Conservation (phyloP, 2,797 vertebrate species). For the Mallotus villosus region DNA sequence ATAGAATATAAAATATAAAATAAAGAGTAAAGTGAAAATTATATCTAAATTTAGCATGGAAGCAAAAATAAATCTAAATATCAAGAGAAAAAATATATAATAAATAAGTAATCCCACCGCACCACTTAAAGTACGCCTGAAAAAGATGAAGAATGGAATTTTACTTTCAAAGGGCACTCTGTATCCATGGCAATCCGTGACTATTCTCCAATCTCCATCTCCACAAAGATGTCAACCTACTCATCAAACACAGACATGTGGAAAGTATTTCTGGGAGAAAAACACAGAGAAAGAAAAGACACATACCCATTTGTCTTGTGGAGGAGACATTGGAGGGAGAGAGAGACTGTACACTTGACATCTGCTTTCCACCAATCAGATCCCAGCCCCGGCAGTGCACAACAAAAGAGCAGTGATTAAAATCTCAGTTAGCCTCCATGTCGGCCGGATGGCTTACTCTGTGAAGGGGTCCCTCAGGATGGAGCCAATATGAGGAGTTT, state of each 20-base stretch:
- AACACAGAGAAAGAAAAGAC: constrained; percentile 10
- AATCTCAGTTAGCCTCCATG: constrained; percentile 63
- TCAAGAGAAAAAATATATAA: neutral
- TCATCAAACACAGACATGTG: constrained; percentile 53
- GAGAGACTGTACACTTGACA: constrained; percentile 62
- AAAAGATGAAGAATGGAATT: constrained; percentile 27
- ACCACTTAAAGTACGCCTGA: constrained; percentile 25
- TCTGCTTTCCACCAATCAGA: constrained; percentile 45
- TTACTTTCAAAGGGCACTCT: constrained; percentile 38
- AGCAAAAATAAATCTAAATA: neutral
- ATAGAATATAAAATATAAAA: too few relatives aligned
- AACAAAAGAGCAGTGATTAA: constrained; percentile 71
- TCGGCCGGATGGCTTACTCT: constrained; percentile 64
- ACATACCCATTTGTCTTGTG: constrained; percentile 56
- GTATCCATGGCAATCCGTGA: constrained; percentile 61
- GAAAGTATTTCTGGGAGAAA: constrained; percentile 28
- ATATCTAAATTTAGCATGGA: too few relatives aligned
- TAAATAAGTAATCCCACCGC: neutral
- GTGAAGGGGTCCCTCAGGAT: constrained; percentile 54
- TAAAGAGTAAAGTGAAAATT: too few relatives aligned
- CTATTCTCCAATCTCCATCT: constrained; percentile 48
- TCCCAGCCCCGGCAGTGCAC: constrained; percentile 42
- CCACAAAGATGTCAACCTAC: constrained; percentile 58
- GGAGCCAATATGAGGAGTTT: constrained; percentile 66
- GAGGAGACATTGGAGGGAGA: constrained; percentile 52